Conservation (phyloP, 1,140 invertebrate species). For the Periplaneta americana region DNA sequence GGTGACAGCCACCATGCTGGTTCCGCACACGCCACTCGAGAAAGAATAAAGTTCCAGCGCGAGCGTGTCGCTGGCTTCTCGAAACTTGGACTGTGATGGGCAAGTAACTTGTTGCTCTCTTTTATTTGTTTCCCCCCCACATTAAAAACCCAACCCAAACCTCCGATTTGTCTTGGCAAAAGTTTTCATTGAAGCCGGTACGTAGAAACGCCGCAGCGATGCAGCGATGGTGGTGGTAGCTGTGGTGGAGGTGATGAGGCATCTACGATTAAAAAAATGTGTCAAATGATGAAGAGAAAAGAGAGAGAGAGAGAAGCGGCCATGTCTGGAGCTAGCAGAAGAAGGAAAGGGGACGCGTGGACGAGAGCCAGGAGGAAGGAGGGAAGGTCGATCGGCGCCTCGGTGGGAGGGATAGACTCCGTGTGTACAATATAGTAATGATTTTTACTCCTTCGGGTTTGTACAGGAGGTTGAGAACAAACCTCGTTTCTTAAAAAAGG, state of each 20-base stretch:
- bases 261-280: background rate
- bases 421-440: background rate
- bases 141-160: background rate
- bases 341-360: background rate
- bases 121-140: background rate
- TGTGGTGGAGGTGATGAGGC: background rate
- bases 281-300: background rate
- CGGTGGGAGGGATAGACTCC: too few relatives aligned
- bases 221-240: background rate
- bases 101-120: background rate
- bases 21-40: background rate
- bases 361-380: background rate
- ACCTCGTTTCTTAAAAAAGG: background rate
- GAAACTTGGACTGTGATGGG: background rate
- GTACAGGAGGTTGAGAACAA: background rate
- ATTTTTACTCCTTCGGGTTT: background rate
- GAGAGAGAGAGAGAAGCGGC: background rate
- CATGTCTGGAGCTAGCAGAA: background rate
- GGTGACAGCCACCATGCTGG: background rate
- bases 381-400: too few relatives aligned
- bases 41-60: background rate
- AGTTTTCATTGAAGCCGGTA: background rate
- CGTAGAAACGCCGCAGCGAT: background rate
- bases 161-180: background rate
- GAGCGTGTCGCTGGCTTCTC: background rate